phyloP scores from a whole-genome alignment of 2,113 vertebrate species.

The Calidris pugnax region DNA sequence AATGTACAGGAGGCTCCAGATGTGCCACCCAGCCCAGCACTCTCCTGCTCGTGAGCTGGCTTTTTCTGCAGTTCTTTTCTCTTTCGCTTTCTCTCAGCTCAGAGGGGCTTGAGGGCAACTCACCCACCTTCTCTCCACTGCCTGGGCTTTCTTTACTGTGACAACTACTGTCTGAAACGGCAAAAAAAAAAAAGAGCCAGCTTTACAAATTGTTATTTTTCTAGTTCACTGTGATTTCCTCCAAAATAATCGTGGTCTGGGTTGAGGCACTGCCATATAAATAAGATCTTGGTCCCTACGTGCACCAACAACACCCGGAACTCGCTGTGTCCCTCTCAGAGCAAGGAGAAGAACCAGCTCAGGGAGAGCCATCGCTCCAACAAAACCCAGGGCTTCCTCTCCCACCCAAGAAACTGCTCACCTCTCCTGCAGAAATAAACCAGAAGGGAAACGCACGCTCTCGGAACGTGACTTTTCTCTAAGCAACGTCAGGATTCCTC shows the following conservation, averaged over 20 bases:
- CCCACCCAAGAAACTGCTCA: background rate
- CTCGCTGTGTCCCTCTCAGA: fast-evolving
- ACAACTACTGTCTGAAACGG: background rate
- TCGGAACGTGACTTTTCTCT: background rate
- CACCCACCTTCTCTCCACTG: background rate
- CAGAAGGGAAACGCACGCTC: background rate
- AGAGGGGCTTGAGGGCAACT: background rate
- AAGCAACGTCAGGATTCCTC: background rate
- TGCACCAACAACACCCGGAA: background rate
- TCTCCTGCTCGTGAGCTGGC: background rate
- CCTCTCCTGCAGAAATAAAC: background rate
- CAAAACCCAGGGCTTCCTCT: background rate
- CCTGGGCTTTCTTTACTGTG: background rate
- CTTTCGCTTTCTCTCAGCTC: background rate
- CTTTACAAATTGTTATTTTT: background rate
- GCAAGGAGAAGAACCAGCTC: background rate
- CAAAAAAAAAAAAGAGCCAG: background rate
- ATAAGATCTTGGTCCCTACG: background rate
- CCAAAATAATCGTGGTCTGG: background rate
- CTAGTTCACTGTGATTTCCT: background rate
- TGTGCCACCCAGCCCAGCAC: background rate
- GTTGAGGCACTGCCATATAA: background rate
- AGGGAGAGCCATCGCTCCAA: background rate
- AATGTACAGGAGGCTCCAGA: fast-evolving
- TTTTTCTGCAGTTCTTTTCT: background rate